Conservation (phyloP, 2,113 vertebrate species). For the Orientallactaga bullata region DNA sequence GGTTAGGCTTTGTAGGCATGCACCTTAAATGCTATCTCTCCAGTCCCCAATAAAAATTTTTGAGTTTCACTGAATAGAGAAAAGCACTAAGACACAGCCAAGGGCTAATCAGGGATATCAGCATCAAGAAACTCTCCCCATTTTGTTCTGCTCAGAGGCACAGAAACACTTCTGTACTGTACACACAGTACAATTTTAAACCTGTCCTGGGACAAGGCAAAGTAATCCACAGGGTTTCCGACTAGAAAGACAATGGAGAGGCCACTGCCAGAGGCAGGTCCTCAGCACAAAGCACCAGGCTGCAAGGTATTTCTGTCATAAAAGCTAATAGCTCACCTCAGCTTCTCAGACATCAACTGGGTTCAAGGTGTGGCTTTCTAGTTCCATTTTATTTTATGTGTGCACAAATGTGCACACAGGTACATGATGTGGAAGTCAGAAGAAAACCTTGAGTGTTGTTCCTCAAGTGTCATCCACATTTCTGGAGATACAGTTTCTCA, state of each 20-base stretch:
- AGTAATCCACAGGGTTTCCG: background rate
- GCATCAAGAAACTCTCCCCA: background rate
- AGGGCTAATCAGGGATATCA: background rate
- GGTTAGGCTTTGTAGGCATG: no score
- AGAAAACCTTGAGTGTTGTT: no score
- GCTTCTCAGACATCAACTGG: background rate
- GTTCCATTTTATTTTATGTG: background rate
- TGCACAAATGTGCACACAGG: no score
- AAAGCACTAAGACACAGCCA: background rate
- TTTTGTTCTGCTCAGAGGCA: background rate
- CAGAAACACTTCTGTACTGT: background rate
- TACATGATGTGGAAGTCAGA: no score
- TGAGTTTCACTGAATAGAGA: background rate
- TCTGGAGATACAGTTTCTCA: no score
- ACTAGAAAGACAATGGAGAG: background rate
- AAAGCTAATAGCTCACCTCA: background rate
- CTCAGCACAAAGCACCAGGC: background rate
- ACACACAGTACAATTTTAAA: background rate
- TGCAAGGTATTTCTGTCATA: background rate
- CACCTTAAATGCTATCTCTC: no score
- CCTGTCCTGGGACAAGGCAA: background rate
- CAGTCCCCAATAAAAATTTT: no score
- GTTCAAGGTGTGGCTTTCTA: background rate
- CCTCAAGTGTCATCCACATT: no score
- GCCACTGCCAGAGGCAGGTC: rapidly evolving